Percentiles rank a stretch among this genome's conserved stretches.
phyloP scores from a whole-genome alignment of 64 coral and sea anemone genomes.

The Stylophora pistillata region DNA sequence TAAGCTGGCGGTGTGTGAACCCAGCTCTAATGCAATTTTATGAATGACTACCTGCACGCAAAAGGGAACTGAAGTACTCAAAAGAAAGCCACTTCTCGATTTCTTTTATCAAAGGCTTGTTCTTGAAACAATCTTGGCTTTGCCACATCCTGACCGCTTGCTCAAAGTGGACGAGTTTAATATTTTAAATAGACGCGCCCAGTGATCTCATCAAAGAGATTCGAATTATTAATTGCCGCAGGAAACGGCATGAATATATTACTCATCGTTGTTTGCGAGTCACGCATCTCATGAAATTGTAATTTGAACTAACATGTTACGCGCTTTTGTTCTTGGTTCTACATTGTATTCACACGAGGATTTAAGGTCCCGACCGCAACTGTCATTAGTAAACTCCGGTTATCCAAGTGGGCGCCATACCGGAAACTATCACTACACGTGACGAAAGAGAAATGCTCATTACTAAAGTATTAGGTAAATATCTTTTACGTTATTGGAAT shows the following conservation, averaged over 20 bases:
- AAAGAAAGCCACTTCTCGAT: not conserved
- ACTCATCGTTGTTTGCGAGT: not conserved
- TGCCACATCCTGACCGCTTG: slow-evolving; percentile 16
- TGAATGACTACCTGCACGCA: too few relatives aligned
- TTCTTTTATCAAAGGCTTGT: not conserved
- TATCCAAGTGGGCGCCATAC: not conserved
- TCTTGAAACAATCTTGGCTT: not conserved
- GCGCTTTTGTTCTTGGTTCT: not conserved
- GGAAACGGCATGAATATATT: slow-evolving; percentile 13
- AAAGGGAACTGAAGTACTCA: not conserved
- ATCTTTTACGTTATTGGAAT: not conserved
- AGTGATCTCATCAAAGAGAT: slow-evolving; percentile 11
- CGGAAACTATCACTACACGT: slow-evolving; percentile 3
- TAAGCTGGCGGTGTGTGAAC: too few relatives aligned
- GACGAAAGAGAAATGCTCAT: slow-evolving; percentile 38
- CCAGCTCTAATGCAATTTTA: too few relatives aligned
- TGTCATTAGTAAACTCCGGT: slow-evolving; percentile 15
- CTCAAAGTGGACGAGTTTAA: not conserved
- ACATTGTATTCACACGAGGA: not conserved
- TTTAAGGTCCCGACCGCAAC: not conserved
- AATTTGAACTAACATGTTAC: not conserved
- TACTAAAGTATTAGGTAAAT: not conserved
- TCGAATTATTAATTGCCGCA: not conserved
- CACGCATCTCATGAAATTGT: not conserved
- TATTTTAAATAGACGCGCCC: slow-evolving; percentile 35